Base-by-base conservation (phyloP, 1,140 invertebrate species). In the Mactra quadrangularis region DNA sequence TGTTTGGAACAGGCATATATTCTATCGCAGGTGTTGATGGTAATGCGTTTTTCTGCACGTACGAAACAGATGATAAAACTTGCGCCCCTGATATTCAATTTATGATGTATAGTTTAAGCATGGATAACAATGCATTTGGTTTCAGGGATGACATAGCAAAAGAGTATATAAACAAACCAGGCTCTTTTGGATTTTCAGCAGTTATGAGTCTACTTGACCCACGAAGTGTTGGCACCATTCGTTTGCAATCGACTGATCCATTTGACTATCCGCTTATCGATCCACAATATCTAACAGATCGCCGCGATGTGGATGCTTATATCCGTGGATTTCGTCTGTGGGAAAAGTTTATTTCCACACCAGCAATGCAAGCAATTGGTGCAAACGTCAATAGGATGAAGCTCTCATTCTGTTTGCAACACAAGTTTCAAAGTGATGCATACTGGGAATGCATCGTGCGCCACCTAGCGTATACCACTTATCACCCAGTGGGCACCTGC, bases 401-500 rank as follows among this genome's bases (percentile, higher is more conserved):
- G 4, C 29, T 84, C 6, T 68, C 82, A 50, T 38, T 81, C 17
- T 87, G 85, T 52, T 52, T 57, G 35, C 7, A 71, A 59, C 83
- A 85, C 25, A 52, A 76, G 27, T 83, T 82, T 29, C 81, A 83
- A 50, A 82, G 84, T 0, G 92, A 93, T 62, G 82, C 86, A 13
- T 93, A 91, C 75, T 89, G 91, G 84, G 79, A 82, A 3, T 93
- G 93, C 83, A 83, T 88, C 33, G 86, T 90, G 4, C 85, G 89
- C 19, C 86, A 89, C 17, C 87, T 87, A n/a, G 89, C 90, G 9
- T 82, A 87, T 19, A 97, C 97, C 0, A 95, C 96, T 66, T 98
- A 97, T 89, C 97, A 98, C 94, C 97, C 97, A 0, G 95, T 97
- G 0, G 97, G 97, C 0, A 98, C 97, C 0, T 97, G 96, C 66